Percentiles rank a stretch among this genome's conserved stretches.
phyloP scores from a whole-genome alignment of 2,888 invertebrate species.

The Stenoptilia bipunctidactyla region DNA sequence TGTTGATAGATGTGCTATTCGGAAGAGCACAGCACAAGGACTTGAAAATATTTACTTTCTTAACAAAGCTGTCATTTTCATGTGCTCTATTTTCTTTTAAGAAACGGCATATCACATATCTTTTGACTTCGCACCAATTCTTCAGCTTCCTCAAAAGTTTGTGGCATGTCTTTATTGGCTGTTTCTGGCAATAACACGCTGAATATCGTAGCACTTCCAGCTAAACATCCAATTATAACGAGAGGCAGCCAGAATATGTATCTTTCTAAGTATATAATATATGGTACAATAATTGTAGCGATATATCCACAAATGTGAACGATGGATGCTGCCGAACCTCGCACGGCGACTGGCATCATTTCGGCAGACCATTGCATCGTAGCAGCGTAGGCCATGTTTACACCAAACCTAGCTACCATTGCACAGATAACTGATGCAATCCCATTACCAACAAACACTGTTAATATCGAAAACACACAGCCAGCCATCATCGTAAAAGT shows the following conservation, averaged over 20 bases:
- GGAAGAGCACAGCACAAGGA: too few relatives aligned
- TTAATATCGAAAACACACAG: slow-evolving; percentile 29
- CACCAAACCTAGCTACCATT: slow-evolving; percentile 34
- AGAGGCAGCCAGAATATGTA: slow-evolving; percentile 22
- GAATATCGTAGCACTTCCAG: slow-evolving; percentile 18
- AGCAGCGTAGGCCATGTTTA: slow-evolving; percentile 33
- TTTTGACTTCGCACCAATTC: slow-evolving; percentile 17
- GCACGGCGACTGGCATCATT: slow-evolving; percentile 34
- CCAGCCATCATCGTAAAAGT: slow-evolving; percentile 24
- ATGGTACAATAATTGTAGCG: slow-evolving; percentile 33
- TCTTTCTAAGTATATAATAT: slow-evolving; percentile 23
- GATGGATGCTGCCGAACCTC: slow-evolving; percentile 34
- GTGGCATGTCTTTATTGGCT: slow-evolving; percentile 26
- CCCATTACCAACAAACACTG: slow-evolving; percentile 27
- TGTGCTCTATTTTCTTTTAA: slow-evolving; percentile 14
- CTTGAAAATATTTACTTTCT: background rate
- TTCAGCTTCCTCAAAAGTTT: slow-evolving; percentile 29
- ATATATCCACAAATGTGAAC: slow-evolving; percentile 37
- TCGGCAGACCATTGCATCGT: slow-evolving; percentile 40
- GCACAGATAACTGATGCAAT: slow-evolving; percentile 29
- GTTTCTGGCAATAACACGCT: slow-evolving; percentile 23
- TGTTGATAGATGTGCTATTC: too few relatives aligned
- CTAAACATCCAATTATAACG: slow-evolving; percentile 18
- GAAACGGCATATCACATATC: slow-evolving; percentile 25
- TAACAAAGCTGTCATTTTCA: slow-evolving; percentile 13